Evolutionary conservation across 2,888 invertebrate genomes (phyloP).

Genomic region (Nephrocerus scutellatus): DNA sequence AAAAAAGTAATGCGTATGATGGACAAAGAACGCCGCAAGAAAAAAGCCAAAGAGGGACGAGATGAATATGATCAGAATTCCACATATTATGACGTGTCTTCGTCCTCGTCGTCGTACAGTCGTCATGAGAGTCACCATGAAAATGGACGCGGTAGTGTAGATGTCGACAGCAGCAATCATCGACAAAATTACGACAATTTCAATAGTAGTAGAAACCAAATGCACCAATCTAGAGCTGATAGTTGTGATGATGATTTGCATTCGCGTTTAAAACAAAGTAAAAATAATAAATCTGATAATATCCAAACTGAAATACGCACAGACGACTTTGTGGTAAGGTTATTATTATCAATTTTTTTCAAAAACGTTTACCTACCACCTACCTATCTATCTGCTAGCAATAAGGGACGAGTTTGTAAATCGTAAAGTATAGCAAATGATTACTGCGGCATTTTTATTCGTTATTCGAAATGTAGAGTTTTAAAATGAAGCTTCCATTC

Average conservation of each 20-base stretch:
- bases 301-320: conserved; percentile 62
- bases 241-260: conserved; percentile 14
- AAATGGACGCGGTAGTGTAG: too few species aligned
- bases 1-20: conserved; percentile 78
- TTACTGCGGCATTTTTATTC: too few species aligned
- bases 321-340: conserved; percentile 61
- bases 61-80: conserved; percentile 16
- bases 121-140: too few species aligned
- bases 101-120: conserved; percentile 14
- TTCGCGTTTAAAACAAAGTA: conserved; percentile 33
- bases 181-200: neutral
- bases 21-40: conserved; percentile 63
- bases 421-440: too few species aligned
- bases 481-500: too few species aligned
- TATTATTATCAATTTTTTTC: conserved; percentile 48
- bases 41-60: conserved; percentile 34
- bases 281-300: conserved; percentile 50
- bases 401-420: too few species aligned
- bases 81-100: conserved; percentile 20
- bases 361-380: too few species aligned
- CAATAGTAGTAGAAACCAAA: conserved; percentile 3
- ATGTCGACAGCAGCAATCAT: too few species aligned
- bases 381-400: too few species aligned
- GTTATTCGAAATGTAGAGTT: too few species aligned
- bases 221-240: conserved; percentile 5